Percentiles rank a stretch among this genome's conserved stretches.
phyloP scores from a whole-genome alignment of 2,113 vertebrate genomes.

The Syngnathus scovelli region DNA sequence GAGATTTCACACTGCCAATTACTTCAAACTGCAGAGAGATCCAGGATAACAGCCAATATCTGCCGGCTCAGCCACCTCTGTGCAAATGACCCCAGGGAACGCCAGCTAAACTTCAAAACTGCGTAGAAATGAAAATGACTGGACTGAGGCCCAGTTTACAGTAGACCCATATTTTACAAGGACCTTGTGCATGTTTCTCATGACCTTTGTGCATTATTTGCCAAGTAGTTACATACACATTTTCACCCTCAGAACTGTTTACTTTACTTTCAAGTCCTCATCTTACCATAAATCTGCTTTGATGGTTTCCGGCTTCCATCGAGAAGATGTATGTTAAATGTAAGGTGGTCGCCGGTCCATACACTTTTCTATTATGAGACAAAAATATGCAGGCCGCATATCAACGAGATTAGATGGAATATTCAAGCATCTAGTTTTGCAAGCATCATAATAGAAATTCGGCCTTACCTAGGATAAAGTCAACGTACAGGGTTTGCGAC shows the following conservation, averaged over 20 bases:
- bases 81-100: conserved; percentile 22
- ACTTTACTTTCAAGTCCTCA: neutral
- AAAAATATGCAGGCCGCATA: neutral
- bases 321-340: neutral
- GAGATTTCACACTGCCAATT: conserved; percentile 47
- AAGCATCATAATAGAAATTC: neutral
- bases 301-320: neutral
- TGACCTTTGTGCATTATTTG: neutral
- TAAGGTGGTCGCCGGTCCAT: neutral
- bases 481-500: neutral
- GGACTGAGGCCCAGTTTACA: conserved; percentile 5
- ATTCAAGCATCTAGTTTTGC: neutral
- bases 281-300: neutral
- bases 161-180: neutral
- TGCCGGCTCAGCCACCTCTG: conserved; percentile 25
- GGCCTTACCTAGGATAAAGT: neutral
- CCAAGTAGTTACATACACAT: neutral
- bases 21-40: conserved; percentile 31
- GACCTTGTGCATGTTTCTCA: conserved; percentile 6
- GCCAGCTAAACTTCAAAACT: conserved; percentile 18
- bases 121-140: conserved; percentile 5
- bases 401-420: neutral
- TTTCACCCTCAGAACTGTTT: neutral
- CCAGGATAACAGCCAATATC: conserved; percentile 26
- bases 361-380: neutral